A percentile compares a stretch with the other conserved stretches of the same genome.
Conservation (phyloP, 1,140 invertebrate genomes). For the Drosophila tani region DNA sequence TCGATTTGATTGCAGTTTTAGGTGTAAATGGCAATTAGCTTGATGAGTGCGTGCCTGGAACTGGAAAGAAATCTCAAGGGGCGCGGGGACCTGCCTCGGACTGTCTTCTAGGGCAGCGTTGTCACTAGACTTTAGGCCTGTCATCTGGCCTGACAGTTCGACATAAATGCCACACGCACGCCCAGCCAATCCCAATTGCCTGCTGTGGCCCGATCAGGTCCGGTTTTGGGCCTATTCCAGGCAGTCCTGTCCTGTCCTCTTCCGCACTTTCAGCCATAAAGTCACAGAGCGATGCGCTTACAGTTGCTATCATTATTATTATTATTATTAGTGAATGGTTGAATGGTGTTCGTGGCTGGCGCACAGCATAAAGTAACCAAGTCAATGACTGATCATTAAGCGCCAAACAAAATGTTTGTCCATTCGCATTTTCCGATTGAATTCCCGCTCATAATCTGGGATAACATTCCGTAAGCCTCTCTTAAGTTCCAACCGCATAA, state of each 20-base stretch:
- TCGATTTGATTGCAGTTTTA: slow-evolving; percentile 66
- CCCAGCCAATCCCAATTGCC: slow-evolving; percentile 51
- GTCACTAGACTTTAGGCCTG: slow-evolving; percentile 64
- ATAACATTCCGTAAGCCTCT: slow-evolving; percentile 58
- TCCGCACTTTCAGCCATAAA: slow-evolving; percentile 54
- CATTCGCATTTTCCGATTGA: slow-evolving; percentile 60
- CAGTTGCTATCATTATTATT: slow-evolving; percentile 63
- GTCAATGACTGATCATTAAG: slow-evolving; percentile 71
- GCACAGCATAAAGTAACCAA: slow-evolving; percentile 67
- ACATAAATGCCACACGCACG: slow-evolving; percentile 75
- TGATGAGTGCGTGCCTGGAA: slow-evolving; percentile 35
- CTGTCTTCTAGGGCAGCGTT: slow-evolving; percentile 61
- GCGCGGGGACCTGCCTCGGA: not conserved
- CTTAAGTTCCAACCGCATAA: slow-evolving; percentile 36
- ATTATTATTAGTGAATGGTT: slow-evolving; percentile 50
- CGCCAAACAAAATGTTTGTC: slow-evolving; percentile 60
- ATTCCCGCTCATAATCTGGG: slow-evolving; percentile 61
- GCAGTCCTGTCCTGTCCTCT: slow-evolving; percentile 44
- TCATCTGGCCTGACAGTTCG: slow-evolving; percentile 63
- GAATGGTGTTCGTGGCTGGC: slow-evolving; percentile 40
- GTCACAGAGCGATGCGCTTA: slow-evolving; percentile 66
- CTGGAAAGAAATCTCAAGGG: not conserved
- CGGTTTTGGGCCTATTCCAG: slow-evolving; percentile 26
- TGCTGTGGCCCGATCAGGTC: slow-evolving; percentile 25
- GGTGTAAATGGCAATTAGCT: slow-evolving; percentile 77